Percentiles rank a stretch among this genome's conserved stretches.
These are phyloP conservation scores for Gymnocypris eckloni DNA, from an alignment of 2,797 vertebrate genomes.

Conservation along the genomic window DNA sequence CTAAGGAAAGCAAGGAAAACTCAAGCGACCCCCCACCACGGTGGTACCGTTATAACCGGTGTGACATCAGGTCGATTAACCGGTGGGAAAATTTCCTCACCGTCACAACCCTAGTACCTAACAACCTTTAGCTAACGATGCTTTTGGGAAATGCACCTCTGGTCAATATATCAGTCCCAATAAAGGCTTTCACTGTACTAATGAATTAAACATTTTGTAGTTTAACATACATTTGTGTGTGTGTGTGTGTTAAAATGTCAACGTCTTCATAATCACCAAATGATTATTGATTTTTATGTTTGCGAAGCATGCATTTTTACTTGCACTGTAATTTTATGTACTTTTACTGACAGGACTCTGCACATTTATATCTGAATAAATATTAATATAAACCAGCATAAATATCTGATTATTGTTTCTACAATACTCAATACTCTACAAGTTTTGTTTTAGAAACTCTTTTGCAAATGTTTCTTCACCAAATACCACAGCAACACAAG, in stretches of 20 bases:
- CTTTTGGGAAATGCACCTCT: background rate
- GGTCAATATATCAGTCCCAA: background rate
- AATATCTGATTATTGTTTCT: background rate
- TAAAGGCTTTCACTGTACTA: background rate
- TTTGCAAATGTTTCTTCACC: background rate
- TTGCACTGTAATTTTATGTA: background rate
- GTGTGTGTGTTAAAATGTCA: background rate
- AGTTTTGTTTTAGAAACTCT: background rate
- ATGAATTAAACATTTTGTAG: background rate
- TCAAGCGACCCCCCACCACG: too few relatives aligned
- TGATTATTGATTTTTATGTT: background rate
- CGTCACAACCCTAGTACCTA: background rate
- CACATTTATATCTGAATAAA: background rate
- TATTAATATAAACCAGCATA: background rate
- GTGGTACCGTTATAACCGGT: too few relatives aligned
- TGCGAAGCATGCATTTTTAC: background rate
- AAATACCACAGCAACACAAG: background rate
- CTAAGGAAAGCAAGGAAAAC: too few relatives aligned
- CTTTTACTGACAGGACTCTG: background rate
- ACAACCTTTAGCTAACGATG: background rate
- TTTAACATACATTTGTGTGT: background rate
- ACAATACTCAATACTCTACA: background rate
- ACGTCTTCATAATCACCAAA: background rate
- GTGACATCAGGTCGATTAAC: too few relatives aligned
- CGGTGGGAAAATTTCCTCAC: too few relatives aligned